These are phyloP conservation scores for Platycnemis pennipes DNA, from an alignment of 2,888 invertebrate species.

Conservation along the genomic window DNA sequence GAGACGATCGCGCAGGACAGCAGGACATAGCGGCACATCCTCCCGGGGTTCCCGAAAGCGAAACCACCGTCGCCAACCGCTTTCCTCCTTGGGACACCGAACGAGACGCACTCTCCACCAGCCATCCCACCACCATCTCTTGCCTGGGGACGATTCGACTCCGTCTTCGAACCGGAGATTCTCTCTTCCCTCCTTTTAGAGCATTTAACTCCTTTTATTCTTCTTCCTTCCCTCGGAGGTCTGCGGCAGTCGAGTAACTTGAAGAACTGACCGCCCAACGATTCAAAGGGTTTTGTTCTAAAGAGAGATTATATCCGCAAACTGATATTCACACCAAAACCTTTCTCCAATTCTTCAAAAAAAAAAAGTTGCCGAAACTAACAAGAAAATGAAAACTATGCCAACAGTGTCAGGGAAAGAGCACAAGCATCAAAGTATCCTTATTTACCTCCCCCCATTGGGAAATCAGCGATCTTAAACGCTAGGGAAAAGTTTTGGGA, in stretches of 20 bases:
- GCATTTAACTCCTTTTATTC: not conserved
- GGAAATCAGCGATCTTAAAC: not conserved
- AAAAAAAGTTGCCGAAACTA: not conserved
- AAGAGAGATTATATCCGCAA: not conserved
- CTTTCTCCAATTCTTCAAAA: not conserved
- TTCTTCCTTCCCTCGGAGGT: not conserved
- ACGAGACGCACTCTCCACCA: not conserved
- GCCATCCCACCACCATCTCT: constrained; percentile 58
- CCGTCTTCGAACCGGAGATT: constrained; percentile 56
- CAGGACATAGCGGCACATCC: constrained; percentile 30
- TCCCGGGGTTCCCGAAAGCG: not conserved
- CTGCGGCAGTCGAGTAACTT: not conserved
- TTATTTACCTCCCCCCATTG: not conserved
- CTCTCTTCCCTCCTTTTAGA: not conserved
- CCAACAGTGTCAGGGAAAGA: not conserved
- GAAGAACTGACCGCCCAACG: not conserved
- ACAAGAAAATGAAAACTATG: not conserved
- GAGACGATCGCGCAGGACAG: constrained; percentile 5
- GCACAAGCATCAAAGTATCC: not conserved
- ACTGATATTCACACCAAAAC: not conserved
- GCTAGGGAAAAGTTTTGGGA: not conserved
- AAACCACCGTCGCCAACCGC: not conserved
- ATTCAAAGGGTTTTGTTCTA: too few species aligned
- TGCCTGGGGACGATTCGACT: constrained; percentile 3
- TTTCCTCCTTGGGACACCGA: constrained; percentile 14